Conservation (phyloP, 2,888 invertebrate species). For the Eretmocerus hayati region DNA sequence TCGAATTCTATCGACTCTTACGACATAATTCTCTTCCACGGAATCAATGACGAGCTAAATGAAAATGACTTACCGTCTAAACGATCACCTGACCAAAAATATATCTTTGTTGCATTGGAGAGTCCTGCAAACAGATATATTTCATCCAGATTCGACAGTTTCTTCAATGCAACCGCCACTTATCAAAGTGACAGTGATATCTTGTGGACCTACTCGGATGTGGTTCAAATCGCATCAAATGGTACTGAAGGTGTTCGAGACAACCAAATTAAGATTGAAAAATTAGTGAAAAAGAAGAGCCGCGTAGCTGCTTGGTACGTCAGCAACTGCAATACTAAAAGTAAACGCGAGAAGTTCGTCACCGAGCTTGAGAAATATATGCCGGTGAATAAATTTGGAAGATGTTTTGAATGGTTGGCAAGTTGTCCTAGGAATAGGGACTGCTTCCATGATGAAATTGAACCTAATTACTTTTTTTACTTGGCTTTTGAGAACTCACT, state of each 20-base stretch:
- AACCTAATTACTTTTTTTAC: slow-evolving; percentile 62
- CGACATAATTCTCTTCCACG: slow-evolving; percentile 53
- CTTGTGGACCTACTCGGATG: slow-evolving; percentile 44
- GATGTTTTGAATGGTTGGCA: slow-evolving; percentile 56
- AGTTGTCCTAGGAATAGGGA: slow-evolving; percentile 38
- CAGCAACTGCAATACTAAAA: slow-evolving; percentile 50
- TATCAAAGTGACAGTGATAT: slow-evolving; percentile 52
- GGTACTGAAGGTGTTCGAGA: no score
- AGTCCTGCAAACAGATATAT: slow-evolving; percentile 39
- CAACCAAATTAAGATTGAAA: no score
- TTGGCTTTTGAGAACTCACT: slow-evolving; percentile 66
- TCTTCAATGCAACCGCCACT: slow-evolving; percentile 56
- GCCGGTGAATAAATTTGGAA: slow-evolving; percentile 57
- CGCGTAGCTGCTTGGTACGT: slow-evolving; percentile 55
- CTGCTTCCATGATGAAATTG: slow-evolving; percentile 44
- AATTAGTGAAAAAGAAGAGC: slow-evolving; percentile 40
- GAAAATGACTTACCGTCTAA: slow-evolving; percentile 36
- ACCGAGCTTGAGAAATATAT: slow-evolving; percentile 52
- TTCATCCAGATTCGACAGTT: slow-evolving; percentile 30
- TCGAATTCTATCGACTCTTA: slow-evolving; percentile 43
- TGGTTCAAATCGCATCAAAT: slow-evolving; percentile 9
- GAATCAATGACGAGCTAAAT: slow-evolving; percentile 39
- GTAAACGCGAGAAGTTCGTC: slow-evolving; percentile 46
- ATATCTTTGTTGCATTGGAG: slow-evolving; percentile 51
- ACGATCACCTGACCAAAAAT: slow-evolving; percentile 46